Conservation (phyloP, 2,797 vertebrate species). For the Tenualosa thibaudeaui region DNA sequence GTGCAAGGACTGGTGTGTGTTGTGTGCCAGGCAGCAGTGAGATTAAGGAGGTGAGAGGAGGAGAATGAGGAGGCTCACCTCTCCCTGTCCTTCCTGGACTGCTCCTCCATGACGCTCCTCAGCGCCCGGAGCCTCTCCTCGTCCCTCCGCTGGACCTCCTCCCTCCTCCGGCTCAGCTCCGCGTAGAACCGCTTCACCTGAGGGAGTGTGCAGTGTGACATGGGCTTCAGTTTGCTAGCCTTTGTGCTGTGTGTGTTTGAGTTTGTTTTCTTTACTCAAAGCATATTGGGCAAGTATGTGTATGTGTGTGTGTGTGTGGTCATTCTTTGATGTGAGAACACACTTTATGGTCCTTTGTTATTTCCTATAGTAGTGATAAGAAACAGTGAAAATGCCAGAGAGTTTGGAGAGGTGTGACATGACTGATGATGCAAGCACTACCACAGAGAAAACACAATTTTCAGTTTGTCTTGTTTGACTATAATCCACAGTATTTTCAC, state of each 20-base stretch:
- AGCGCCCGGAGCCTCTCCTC: constrained; percentile 77
- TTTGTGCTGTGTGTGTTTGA: not conserved
- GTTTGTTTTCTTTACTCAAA: not conserved
- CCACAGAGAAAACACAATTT: not conserved
- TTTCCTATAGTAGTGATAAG: not conserved
- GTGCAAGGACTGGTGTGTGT: no score
- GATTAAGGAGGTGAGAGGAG: not conserved
- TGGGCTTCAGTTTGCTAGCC: not conserved
- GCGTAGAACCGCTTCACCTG: constrained; percentile 85
- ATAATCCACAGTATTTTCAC: no score
- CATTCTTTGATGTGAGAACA: not conserved
- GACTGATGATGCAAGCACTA: not conserved
- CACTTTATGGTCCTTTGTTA: not conserved
- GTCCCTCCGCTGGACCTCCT: constrained; percentile 77
- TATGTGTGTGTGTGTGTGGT: not conserved
- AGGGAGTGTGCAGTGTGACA: not conserved
- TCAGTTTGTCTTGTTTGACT: not conserved
- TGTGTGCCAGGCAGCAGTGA: not conserved
- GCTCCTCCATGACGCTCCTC: constrained; percentile 82
- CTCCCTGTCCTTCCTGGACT: constrained; percentile 84
- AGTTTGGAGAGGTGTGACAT: not conserved
- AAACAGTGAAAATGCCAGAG: not conserved
- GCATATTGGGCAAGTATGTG: not conserved
- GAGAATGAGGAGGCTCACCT: constrained; percentile 70
- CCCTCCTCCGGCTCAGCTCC: constrained; percentile 79